A percentile compares a stretch with the other conserved stretches of the same genome.
Evolutionary conservation across 2,113 vertebrate species (phyloP).

Genomic region (Elephas maximus): DNA sequence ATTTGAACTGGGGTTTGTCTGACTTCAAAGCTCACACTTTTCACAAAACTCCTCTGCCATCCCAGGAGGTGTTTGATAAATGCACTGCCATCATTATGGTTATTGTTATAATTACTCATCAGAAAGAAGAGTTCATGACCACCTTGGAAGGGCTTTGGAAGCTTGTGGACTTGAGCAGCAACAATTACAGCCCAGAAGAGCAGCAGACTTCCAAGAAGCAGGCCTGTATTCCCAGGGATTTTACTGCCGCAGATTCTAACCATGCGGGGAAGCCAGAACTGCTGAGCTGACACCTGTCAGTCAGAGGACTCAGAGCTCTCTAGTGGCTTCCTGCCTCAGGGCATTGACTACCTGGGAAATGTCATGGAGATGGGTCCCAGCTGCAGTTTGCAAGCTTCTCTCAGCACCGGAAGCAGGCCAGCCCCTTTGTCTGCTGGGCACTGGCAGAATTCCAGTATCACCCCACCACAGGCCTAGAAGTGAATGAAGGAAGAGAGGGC

Average conservation of each 20-base stretch:
- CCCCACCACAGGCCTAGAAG: background rate
- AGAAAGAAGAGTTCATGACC: background rate
- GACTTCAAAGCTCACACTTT: conserved; percentile 35
- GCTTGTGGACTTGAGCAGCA: conserved; percentile 5
- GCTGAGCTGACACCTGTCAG: background rate
- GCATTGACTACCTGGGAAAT: background rate
- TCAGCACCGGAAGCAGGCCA: background rate
- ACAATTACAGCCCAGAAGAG: background rate
- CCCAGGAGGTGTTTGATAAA: conserved; percentile 9
- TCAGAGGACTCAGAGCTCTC: background rate
- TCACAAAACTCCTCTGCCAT: background rate
- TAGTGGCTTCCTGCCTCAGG: background rate
- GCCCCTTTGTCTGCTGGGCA: background rate
- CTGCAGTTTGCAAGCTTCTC: background rate
- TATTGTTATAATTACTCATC: background rate
- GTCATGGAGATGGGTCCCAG: background rate
- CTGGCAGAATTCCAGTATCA: conserved; percentile 28
- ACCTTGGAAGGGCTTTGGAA: conserved; percentile 25
- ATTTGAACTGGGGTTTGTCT: background rate
- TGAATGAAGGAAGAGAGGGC: conserved; percentile 9
- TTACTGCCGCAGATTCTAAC: background rate
- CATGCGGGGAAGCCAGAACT: background rate
- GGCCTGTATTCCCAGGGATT: background rate
- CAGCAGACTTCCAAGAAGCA: background rate
- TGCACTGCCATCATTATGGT: background rate